Evolutionary conservation across 2,797 vertebrate genomes (phyloP), one percentile per base, ranked within the genome.

Genomic region (Amniataba percoides): DNA sequence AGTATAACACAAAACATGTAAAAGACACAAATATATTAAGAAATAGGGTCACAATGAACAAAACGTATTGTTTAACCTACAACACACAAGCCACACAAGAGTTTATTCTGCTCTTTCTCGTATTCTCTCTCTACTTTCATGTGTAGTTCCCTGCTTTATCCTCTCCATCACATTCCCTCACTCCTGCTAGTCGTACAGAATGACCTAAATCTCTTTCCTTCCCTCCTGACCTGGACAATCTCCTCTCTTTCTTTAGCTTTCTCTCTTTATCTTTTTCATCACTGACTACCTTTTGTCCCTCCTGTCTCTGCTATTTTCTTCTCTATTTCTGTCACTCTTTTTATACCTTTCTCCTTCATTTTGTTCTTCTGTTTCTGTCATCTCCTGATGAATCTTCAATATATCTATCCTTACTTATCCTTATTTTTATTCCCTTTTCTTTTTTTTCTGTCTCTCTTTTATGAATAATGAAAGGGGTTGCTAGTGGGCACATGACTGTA

Each of bases 131-230:
- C 36, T 55, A 5, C 49, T 60, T 57, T 21, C 21, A 51, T 36
- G 56, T 27, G 19, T 36, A 14, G 43, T 15, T 58, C 53, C 43
- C 52, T 55, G 25, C 39, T 48, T 31, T 7, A 0, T 81, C 74
- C 40, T 81, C 46, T 59, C 39, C 19, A 11, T 72, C 42, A 55
- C 64, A 46, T 72, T 83, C 57, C 39, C 25, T 78, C 5, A 1
- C 49, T 71, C 16, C 65, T 64, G 43, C 64, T 71, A 72, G 53
- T 84, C 81, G 67, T 12, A 65, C 45, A 69, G 27, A 66, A 43
- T 77, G 81, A 86, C 87, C 88, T 85, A 80, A 72, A 77, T 90
- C 74, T 81, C 72, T 65, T 59, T 43, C 58, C 66, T 56, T 78
- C 51, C 64, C 55, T 87, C 49, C 64, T 80, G 65, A 77, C 62